Conservation (phyloP, 2,888 invertebrate species). For the Aplocera efformata region DNA sequence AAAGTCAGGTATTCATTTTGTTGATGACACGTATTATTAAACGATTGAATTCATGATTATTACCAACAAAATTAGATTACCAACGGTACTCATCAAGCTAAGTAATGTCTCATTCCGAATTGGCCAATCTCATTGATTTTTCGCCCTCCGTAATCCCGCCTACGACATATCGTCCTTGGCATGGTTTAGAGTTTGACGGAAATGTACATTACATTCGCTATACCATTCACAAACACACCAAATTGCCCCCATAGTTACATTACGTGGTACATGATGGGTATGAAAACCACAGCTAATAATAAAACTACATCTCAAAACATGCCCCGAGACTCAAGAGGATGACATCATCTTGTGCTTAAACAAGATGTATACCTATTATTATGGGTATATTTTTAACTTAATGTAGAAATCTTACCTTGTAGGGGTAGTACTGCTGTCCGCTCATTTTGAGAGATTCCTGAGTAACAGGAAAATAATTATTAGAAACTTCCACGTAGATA, state of each 20-base stretch:
- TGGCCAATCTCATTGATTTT: slow-evolving; percentile 24
- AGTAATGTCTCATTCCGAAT: too few species aligned
- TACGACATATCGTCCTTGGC: slow-evolving; percentile 34
- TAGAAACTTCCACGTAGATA: slow-evolving; percentile 39
- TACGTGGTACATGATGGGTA: too few species aligned
- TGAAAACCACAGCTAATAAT: slow-evolving; percentile 19
- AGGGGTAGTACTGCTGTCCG: slow-evolving; percentile 91
- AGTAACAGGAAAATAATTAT: slow-evolving; percentile 45
- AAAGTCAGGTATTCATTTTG: too few species aligned
- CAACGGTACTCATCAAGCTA: too few species aligned
- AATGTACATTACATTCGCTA: slow-evolving; percentile 16
- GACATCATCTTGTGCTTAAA: too few species aligned
- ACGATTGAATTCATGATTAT: too few species aligned
- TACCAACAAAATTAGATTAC: too few species aligned
- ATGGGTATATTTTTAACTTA: slow-evolving; percentile 24
- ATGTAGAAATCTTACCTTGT: slow-evolving; percentile 85
- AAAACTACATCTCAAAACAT: neutral
- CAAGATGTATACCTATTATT: neutral
- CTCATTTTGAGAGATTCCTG: slow-evolving; percentile 82
- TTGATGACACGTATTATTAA: too few species aligned
- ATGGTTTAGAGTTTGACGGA: slow-evolving; percentile 24
- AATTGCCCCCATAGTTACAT: too few species aligned
- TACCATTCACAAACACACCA: too few species aligned
- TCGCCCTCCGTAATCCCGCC: slow-evolving; percentile 22
- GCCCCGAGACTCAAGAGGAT: too few species aligned